Conservation (phyloP, 2,113 vertebrate genomes). For the Hucho hucho region DNA sequence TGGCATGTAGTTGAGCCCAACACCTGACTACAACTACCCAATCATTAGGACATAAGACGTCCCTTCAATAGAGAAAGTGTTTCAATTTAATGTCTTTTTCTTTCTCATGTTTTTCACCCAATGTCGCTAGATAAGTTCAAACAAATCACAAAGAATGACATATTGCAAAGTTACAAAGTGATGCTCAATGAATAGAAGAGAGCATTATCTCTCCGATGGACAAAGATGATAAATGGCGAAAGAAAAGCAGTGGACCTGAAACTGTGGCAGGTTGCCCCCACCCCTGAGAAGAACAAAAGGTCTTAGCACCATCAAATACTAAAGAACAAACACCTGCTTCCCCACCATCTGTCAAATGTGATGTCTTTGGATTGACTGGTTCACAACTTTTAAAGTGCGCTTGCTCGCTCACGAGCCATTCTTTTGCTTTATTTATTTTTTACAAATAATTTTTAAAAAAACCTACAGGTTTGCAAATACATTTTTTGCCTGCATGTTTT, state of each 20-base stretch:
- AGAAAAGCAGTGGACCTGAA: constrained; percentile 27
- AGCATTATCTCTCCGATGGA: constrained; percentile 17
- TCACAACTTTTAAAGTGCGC: constrained; percentile 69
- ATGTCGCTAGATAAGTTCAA: background rate
- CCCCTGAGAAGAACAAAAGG: constrained; percentile 65
- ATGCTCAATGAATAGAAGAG: constrained; percentile 21
- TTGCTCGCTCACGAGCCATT: constrained; percentile 6
- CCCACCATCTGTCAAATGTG: constrained; percentile 33
- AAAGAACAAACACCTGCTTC: constrained; percentile 38
- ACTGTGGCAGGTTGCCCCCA: constrained; percentile 49
- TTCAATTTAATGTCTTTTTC: background rate
- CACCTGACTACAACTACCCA: background rate
- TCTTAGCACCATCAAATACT: constrained; percentile 64
- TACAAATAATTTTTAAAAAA: constrained; percentile 23
- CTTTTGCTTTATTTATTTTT: too few relatives aligned
- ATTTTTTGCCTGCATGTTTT: constrained; percentile 50
- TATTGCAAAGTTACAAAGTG: constrained; percentile 16
- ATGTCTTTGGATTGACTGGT: constrained; percentile 46
- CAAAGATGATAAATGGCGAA: constrained; percentile 43
- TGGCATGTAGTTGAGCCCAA: constrained; percentile 19
- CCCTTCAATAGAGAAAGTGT: constrained; percentile 10
- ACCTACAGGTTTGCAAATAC: background rate
- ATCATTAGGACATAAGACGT: constrained; percentile 4
- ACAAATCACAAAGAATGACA: background rate
- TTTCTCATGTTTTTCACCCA: too few relatives aligned